phyloP scores from a whole-genome alignment of 2,113 vertebrate species.

The Peucedramus taeniatus region DNA sequence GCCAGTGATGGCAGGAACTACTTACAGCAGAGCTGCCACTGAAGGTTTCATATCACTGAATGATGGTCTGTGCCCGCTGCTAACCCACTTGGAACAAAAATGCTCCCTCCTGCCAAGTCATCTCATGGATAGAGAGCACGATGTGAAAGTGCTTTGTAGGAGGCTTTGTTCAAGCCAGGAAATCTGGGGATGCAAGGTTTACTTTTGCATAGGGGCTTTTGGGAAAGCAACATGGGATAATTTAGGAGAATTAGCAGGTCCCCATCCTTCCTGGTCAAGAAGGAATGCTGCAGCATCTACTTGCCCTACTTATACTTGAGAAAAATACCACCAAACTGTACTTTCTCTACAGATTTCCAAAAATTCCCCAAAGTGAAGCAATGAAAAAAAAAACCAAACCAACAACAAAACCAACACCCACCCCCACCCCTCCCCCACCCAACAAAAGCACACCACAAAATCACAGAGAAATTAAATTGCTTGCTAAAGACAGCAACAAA shows the following conservation, averaged over 20 bases:
- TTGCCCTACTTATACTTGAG: neutral
- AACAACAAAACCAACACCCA: neutral
- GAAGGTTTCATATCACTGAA: neutral
- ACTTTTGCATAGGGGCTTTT: neutral
- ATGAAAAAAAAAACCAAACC: neutral
- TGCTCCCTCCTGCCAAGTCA: neutral
- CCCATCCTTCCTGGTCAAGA: neutral
- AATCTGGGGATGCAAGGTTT: neutral
- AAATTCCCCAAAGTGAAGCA: neutral
- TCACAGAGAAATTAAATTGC: neutral
- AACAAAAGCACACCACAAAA: neutral
- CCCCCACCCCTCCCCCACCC: too few relatives aligned
- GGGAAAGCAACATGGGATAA: neutral
- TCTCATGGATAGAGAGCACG: neutral
- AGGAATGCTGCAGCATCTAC: neutral
- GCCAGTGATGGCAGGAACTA: neutral
- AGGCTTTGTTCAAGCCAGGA: neutral
- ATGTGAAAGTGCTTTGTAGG: neutral
- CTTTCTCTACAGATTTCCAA: neutral
- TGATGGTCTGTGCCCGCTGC: neutral
- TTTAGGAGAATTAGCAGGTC: neutral
- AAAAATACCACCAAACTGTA: neutral
- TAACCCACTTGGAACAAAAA: conserved; percentile 39
- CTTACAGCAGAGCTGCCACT: neutral
- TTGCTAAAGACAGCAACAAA: neutral